Evolutionary conservation across 2,797 vertebrate genomes (phyloP).

Genomic region (Acanthopagrus latus): DNA sequence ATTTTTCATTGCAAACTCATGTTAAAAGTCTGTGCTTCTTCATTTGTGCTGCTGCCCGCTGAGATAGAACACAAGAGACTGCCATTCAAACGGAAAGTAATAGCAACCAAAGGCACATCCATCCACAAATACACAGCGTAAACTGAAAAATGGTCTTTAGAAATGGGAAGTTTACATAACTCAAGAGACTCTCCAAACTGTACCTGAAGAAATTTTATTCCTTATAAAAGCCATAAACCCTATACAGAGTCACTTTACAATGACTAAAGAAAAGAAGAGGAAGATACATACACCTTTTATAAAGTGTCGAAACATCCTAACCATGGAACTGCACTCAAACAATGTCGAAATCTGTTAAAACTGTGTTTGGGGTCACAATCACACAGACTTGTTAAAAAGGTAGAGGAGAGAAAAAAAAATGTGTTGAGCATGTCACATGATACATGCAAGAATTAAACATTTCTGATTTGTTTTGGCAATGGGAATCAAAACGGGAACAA

Average conservation of each 20-base stretch:
- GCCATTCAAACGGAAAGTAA: slow-evolving; percentile 5
- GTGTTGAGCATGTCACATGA: slow-evolving; percentile 28
- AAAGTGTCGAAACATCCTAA: slow-evolving; percentile 39
- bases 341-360: slow-evolving; percentile 38
- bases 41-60: not conserved
- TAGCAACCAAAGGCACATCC: not conserved
- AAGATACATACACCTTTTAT: slow-evolving; percentile 57
- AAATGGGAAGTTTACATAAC: not conserved
- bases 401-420: slow-evolving; percentile 16
- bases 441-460: slow-evolving; percentile 45
- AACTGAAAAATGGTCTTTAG: not conserved
- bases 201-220: slow-evolving; percentile 85
- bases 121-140: not conserved
- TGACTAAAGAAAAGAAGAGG: slow-evolving; percentile 66
- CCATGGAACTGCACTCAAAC: slow-evolving; percentile 53
- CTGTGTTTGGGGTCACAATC: slow-evolving; percentile 38
- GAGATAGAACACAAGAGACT: not conserved
- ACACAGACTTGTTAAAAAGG: slow-evolving; percentile 15
- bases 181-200: not conserved
- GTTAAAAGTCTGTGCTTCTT: not conserved
- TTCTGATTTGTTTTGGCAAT: slow-evolving; percentile 44
- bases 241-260: slow-evolving; percentile 76
- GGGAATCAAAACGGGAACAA: slow-evolving; percentile 20
- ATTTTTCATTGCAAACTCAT: slow-evolving; percentile 7
- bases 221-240: slow-evolving; percentile 82